Evolutionary conservation across 2,113 vertebrate species (phyloP), one percentile per base, ranked within the genome.

Genomic region (Pimephales promelas): DNA sequence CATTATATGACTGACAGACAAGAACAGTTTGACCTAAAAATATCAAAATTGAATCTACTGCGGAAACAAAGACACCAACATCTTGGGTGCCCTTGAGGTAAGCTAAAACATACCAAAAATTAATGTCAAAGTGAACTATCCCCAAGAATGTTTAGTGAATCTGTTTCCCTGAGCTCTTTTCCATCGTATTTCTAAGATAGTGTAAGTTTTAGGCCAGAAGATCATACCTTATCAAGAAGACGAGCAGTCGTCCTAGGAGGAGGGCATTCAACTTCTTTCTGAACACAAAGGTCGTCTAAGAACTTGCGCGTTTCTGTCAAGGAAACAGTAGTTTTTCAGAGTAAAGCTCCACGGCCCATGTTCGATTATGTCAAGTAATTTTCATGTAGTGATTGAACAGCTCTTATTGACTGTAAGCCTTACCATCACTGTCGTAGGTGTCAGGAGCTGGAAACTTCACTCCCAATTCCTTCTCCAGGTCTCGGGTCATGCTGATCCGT

Each of bases 161-260:
- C 16, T 16, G 5, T 16, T 16, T 36, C 36, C 16, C 5, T 1
- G 49, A 54, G 52, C 52, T 54, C 52, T 54, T 54, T 54, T 22
- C 7, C 52, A 22, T 54, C 18, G 2, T 2, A 20, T 54, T 54
- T 54, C 52, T 8, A 54, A 34, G 18, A 28, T 2, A 62, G 11
- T 34, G 16, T 4, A 24, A 64, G 61, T 9, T 64, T 64, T 31
- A 11, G 9, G 16, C 72, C 45, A 10, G 43, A 57, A 14, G 2
- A 40, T 36, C 3, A 5, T 52, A 98, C 98, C 95, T 97, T 99
- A 90, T 99, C 98, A 24, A 99, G 96, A 54, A 99, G 97, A 57
- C 98, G 96, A 74, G 98, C 96, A 2, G 97, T 98, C 80, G 98
- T 98, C 78, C 97, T 95, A 28, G 98, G 98, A 62, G 94, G 84